These are phyloP conservation scores for Cremastinae sp. DNA, from an alignment of 2,888 invertebrate genomes.

Conservation along the genomic window DNA sequence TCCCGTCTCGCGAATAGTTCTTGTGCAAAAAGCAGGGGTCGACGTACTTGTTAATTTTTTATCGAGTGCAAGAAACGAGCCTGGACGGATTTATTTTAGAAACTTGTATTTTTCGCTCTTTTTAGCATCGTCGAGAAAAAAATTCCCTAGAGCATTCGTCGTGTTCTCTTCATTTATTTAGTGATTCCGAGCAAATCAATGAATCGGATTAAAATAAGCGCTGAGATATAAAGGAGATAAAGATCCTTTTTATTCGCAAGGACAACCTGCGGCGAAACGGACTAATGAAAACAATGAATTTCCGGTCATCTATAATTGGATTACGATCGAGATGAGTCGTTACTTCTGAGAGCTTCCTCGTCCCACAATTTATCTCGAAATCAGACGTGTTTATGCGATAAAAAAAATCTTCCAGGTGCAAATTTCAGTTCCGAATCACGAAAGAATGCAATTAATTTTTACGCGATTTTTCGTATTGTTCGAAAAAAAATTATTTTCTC, in stretches of 20 bases:
- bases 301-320: constrained; percentile 51
- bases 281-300: constrained; percentile 55
- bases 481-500: too few species aligned
- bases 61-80: too few species aligned
- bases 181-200: not conserved
- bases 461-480: too few species aligned
- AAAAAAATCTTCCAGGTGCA: too few species aligned
- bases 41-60: constrained; percentile 41
- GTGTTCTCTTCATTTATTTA: too few species aligned
- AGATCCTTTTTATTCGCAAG: constrained; percentile 32
- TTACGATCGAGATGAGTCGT: constrained; percentile 50
- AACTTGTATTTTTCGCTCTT: too few species aligned
- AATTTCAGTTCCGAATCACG: too few species aligned
- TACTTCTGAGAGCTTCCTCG: constrained; percentile 18
- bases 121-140: too few species aligned
- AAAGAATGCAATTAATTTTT: too few species aligned
- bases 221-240: constrained; percentile 16
- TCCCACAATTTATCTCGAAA: constrained; percentile 12
- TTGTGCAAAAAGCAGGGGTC: constrained; percentile 27
- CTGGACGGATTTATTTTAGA: too few species aligned
- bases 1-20: constrained; percentile 16
- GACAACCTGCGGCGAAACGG: constrained; percentile 21
- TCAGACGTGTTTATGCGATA: not conserved
- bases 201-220: constrained; percentile 1
- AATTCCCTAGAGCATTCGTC: too few species aligned